Base-by-base conservation (phyloP, 2,888 invertebrate genomes). In the Sipunculus nudus region DNA sequence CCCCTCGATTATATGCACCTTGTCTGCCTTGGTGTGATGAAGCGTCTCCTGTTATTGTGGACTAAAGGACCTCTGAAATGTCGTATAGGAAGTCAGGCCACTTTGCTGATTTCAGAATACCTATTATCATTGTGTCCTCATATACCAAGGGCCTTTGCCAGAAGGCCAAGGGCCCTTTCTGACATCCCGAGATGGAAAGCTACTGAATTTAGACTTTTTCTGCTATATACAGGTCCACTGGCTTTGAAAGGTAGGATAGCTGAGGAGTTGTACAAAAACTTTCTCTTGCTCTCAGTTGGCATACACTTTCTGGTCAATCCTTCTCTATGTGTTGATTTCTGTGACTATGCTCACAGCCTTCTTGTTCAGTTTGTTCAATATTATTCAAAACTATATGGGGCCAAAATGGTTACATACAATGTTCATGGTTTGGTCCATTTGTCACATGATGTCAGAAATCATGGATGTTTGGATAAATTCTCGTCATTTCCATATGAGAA, bases 401-500 rank as follows among this genome's bases (percentile, higher is more conserved):
- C 68, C 57, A 71, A 78, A 38, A 67, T 66, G 56, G 58, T 80
- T n/a, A 71, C 74, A 13, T 76, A 79, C 61, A 84, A 84, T 73
- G 69, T 83, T 4, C 83, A 83, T 67, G 71, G 73, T 43, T 59
- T 83, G 19, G 60, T 73, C 29, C 82, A 83, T 70, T 43, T 82
- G 31, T 70, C 78, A 25, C 71, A 74, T 53, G 82, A 83, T 65
- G 76, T 73, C 3, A 32, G 46, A 53, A 72, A 58, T 35, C 78
- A 73, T 68, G 81, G 82, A 4, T 39, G 43, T 28, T 67, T 82
- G 26, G 74, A 77, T 53, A 67, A 66, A 35, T 76, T 77, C 59
- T 78, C 72, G 52, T 68, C 77, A 4, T 82, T 82, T 68, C 71
- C 75, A 8, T 83, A 78, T 73, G 80, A 83, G 67, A 80, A 73